Evolutionary conservation across 2,888 invertebrate species (phyloP).

Genomic region (Oscheius sp.): DNA sequence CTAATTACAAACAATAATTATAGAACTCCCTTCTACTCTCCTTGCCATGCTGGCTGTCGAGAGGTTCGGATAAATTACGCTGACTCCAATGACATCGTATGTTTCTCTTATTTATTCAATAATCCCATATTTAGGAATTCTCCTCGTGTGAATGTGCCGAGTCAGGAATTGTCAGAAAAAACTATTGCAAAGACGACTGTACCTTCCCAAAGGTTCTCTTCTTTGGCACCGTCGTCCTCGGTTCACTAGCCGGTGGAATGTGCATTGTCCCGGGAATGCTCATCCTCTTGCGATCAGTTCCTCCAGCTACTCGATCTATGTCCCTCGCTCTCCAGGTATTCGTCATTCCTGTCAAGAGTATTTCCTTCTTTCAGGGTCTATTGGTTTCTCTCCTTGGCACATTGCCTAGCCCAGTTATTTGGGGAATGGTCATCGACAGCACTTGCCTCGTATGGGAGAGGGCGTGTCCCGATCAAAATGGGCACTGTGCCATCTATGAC

Average conservation of each 20-base stretch:
- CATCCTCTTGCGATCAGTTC: slow-evolving; percentile 65
- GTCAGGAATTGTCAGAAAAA: slow-evolving; percentile 63
- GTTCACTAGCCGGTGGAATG: slow-evolving; percentile 66
- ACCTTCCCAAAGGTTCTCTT: slow-evolving; percentile 59
- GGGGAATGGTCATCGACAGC: slow-evolving; percentile 74
- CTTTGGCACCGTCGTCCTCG: slow-evolving; percentile 67
- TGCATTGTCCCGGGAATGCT: slow-evolving; percentile 65
- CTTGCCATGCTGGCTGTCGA: slow-evolving; percentile 73
- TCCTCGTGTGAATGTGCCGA: slow-evolving; percentile 67
- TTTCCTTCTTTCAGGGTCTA: slow-evolving; percentile 53
- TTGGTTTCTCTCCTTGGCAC: slow-evolving; percentile 70
- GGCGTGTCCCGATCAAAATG: slow-evolving; percentile 67
- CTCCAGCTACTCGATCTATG: slow-evolving; percentile 66
- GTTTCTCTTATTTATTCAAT: not conserved
- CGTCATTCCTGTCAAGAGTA: not conserved
- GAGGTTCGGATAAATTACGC: slow-evolving; percentile 55
- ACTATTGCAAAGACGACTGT: slow-evolving; percentile 68
- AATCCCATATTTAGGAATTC: slow-evolving; percentile 57
- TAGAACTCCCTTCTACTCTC: slow-evolving; percentile 72
- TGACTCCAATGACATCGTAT: slow-evolving; percentile 46
- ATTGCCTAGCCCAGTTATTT: slow-evolving; percentile 74
- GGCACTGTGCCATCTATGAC: slow-evolving; percentile 74
- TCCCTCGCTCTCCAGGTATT: slow-evolving; percentile 66
- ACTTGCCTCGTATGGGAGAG: slow-evolving; percentile 75
- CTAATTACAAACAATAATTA: too few species aligned